A percentile compares a stretch with the other conserved stretches of the same genome.
Evolutionary conservation across 2,888 invertebrate genomes (phyloP).

Genomic region (Eupelmus urozonus): DNA sequence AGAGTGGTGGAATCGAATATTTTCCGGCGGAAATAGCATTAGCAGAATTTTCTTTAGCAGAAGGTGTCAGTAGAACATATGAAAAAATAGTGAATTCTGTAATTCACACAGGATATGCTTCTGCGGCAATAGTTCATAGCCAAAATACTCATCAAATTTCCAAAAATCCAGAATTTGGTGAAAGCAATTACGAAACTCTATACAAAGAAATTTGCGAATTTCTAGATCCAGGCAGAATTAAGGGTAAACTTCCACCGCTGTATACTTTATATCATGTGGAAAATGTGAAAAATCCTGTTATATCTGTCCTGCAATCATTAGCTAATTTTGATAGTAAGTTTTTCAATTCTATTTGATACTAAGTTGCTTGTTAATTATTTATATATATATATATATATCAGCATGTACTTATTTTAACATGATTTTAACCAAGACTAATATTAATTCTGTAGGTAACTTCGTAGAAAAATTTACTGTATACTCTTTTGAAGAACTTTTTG

Average conservation of each 20-base stretch:
- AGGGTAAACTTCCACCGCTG: constrained; percentile 73
- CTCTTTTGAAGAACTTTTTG: constrained; percentile 72
- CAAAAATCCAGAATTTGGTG: constrained; percentile 67
- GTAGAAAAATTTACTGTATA: constrained; percentile 64
- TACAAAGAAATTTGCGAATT: constrained; percentile 76
- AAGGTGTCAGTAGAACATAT: constrained; percentile 74
- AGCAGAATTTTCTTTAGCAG: constrained; percentile 76
- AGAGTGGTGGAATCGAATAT: constrained; percentile 66
- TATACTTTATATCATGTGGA: constrained; percentile 71
- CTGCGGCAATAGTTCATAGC: constrained; percentile 76
- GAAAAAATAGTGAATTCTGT: constrained; percentile 76
- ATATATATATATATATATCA: background rate
- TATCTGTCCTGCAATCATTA: constrained; percentile 64
- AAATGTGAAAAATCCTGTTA: constrained; percentile 48
- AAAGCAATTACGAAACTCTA: constrained; percentile 71
- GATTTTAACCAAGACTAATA: background rate
- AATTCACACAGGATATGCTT: constrained; percentile 77
- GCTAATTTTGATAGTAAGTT: constrained; percentile 47
- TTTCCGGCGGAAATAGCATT: constrained; percentile 80
- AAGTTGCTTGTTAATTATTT: constrained; percentile 19
- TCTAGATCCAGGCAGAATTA: constrained; percentile 66
- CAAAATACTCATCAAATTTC: constrained; percentile 78
- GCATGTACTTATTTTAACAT: constrained; percentile 39
- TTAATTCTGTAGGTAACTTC: background rate
- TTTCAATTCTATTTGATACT: constrained; percentile 59